Evolutionary conservation across 2,888 invertebrate genomes (phyloP).

Genomic region (Ichneumon xanthorius): DNA sequence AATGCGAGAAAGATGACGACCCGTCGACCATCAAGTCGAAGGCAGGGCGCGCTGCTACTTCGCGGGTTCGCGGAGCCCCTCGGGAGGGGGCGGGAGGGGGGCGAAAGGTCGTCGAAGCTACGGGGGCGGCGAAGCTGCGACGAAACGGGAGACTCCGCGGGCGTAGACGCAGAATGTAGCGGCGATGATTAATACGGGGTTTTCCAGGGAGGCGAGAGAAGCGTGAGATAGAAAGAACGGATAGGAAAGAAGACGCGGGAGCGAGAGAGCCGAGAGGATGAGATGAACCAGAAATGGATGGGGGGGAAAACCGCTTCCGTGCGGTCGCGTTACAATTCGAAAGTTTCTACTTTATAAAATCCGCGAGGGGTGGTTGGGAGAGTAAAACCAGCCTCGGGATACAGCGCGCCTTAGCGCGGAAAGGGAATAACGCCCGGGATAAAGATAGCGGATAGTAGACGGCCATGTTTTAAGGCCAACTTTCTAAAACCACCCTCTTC

Average conservation of each 20-base stretch:
- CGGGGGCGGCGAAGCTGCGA: constrained; percentile 37
- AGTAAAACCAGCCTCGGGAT: constrained; percentile 32
- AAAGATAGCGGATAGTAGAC: constrained; percentile 44
- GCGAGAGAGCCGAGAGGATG: constrained; percentile 4
- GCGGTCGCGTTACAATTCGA: constrained; percentile 62
- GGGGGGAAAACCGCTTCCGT: constrained; percentile 44
- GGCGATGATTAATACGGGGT: constrained; percentile 49
- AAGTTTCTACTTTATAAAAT: constrained; percentile 68
- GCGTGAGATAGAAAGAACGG: constrained; percentile 25
- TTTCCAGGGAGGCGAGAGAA: constrained; percentile 31
- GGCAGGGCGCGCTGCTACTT: constrained; percentile 17
- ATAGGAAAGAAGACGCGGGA: constrained; percentile 1
- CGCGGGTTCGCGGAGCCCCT: constrained; percentile 19
- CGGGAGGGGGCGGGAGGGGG: not conserved
- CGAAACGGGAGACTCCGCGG: constrained; percentile 29
- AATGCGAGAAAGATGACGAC: constrained; percentile 52
- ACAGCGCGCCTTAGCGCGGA: constrained; percentile 25
- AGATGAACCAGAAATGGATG: not conserved
- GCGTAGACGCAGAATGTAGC: constrained; percentile 27
- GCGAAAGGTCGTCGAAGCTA: constrained; percentile 14
- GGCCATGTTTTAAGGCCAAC: constrained; percentile 62
- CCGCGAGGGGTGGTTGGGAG: constrained; percentile 19
- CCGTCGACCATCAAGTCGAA: constrained; percentile 24
- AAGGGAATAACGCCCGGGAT: constrained; percentile 53
- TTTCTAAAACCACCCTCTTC: constrained; percentile 34